phyloP scores from a whole-genome alignment of 1,140 invertebrate genomes.

The Lysiphlebus fabarum region DNA sequence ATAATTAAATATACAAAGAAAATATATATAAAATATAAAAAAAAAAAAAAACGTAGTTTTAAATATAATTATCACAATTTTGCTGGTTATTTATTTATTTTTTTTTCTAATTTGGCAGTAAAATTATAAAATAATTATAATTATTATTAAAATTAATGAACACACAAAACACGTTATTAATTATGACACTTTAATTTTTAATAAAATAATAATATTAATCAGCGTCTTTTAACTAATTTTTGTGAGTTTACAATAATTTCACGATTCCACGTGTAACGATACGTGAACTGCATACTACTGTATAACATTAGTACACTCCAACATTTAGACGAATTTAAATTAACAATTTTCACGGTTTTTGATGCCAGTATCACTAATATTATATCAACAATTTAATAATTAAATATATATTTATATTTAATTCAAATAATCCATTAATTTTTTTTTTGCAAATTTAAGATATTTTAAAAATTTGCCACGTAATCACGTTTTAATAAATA shows the following conservation, averaged over 20 bases:
- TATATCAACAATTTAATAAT: neutral
- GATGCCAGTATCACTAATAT: constrained; percentile 42
- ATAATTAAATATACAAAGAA: neutral
- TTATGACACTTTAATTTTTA: neutral
- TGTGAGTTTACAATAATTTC: constrained; percentile 86
- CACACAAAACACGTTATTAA: too few species aligned
- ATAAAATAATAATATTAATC: constrained; percentile 31
- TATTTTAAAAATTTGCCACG: too few species aligned
- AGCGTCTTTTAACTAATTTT: constrained; percentile 84
- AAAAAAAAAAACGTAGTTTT: neutral
- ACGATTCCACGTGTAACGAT: constrained; percentile 83
- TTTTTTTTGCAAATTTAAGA: too few species aligned
- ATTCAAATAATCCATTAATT: neutral
- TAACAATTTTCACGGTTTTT: constrained; percentile 37
- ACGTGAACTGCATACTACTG: constrained; percentile 68
- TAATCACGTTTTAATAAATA: too few species aligned
- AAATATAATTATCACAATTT: neutral
- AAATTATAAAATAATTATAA: neutral
- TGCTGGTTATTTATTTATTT: neutral
- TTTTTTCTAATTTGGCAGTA: too few species aligned
- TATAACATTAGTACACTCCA: constrained; percentile 55
- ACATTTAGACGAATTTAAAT: constrained; percentile 47
- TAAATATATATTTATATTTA: neutral
- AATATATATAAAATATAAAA: constrained; percentile 3
- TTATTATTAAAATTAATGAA: neutral